Evolutionary conservation across 2,888 invertebrate species (phyloP), one percentile per base, ranked within the genome.

Genomic region (Aricia artaxerxes): DNA sequence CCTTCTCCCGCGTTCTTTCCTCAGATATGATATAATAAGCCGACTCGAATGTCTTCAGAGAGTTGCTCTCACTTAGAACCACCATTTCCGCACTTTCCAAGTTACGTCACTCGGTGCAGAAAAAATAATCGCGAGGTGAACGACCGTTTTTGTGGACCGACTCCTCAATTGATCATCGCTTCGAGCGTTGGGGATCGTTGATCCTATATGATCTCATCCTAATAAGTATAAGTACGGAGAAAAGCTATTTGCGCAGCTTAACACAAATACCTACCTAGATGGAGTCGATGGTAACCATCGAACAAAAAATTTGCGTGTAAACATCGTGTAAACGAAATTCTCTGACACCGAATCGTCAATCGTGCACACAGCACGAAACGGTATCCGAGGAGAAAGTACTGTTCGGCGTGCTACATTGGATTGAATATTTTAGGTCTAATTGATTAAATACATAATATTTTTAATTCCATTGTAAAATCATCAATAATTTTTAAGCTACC

Each of bases 191-290:
- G 60, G 88, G 94, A 90, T 86, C 94, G 86, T 92, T 94, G 94
- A 92, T 94, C 94, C 93, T 93, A 88, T 85, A 89, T 94, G 93
- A 94, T 93, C 92, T 94, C 94, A 94, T 93, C 92, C 86, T 82
- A 84, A 83, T 83, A 81, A 79, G 44, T 77, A 80, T 80, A 24
- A 24, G 24, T 24, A 80, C 80, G 82, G 82, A 87, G 87, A 85
- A 83, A 81, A 78, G 64, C 75, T 53, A 80, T 80, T 79, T 82
- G 78, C 82, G 81, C 78, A 81, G 78, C 80, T 78, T 61, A 13
- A 11, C 73, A 75, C 31, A 13, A 78, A 64, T 49, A 38, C 69
- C 24, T 60, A 73, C 75, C 61, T 6, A 40, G 40, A 40, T 6
- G 7, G 6, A 40, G 40, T 40, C 40, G 13, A n/a, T 40, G 60